These are phyloP conservation scores for Anagyrus pseudococci DNA, from an alignment of 2,888 invertebrate species.

Conservation along the genomic window DNA sequence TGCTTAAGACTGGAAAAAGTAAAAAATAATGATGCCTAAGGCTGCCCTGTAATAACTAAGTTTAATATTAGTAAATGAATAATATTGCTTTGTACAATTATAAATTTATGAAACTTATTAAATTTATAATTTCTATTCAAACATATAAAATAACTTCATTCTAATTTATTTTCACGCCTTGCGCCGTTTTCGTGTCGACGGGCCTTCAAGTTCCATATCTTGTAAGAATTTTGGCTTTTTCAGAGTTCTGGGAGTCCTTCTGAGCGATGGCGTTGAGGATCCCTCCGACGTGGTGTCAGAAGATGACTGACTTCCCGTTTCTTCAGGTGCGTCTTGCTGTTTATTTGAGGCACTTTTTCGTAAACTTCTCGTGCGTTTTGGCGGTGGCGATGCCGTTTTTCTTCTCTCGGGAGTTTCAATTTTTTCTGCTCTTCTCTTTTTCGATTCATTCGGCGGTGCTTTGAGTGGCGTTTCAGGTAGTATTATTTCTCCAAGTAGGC, in stretches of 20 bases:
- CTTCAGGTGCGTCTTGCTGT: slow-evolving; percentile 12
- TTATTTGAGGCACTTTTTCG: slow-evolving; percentile 11
- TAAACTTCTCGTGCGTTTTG: neutral
- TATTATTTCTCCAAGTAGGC: slow-evolving; percentile 33
- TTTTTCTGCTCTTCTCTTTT: slow-evolving; percentile 27
- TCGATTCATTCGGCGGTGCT: slow-evolving; percentile 1
- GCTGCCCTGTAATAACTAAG: neutral
- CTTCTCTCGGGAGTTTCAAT: slow-evolving; percentile 6
- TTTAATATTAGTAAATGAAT: no score
- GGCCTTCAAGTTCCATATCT: neutral
- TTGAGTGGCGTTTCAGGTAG: slow-evolving; percentile 28
- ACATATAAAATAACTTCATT: slow-evolving; percentile 27
- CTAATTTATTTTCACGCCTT: slow-evolving; percentile 16
- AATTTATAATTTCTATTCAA: slow-evolving; percentile 3
- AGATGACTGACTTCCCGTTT: neutral
- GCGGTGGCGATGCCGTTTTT: neutral
- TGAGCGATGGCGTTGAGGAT: neutral
- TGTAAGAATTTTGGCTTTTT: slow-evolving; percentile 17
- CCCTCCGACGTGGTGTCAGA: neutral
- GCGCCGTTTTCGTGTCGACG: slow-evolving; percentile 26
- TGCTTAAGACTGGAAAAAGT: neutral
- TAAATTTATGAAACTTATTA: no score
- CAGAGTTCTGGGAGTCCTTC: slow-evolving; percentile 28
- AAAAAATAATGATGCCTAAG: neutral
- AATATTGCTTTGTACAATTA: no score